Evolutionary conservation across 2,888 invertebrate genomes (phyloP), one percentile per base, ranked within the genome.

Genomic region (Axea sp.): DNA sequence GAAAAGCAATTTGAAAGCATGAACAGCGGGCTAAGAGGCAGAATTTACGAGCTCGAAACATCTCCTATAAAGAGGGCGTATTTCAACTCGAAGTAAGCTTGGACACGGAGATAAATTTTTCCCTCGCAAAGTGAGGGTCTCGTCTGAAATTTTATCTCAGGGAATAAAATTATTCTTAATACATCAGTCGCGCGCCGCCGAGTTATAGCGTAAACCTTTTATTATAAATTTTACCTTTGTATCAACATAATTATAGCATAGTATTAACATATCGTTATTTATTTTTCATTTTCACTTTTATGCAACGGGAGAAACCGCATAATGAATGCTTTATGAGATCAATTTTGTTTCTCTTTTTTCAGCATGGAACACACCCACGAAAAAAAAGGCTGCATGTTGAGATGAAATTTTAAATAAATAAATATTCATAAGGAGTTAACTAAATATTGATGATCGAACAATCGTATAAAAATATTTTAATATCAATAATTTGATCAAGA

Each of bases 91-190:
- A 51, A 72, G 71, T 72, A 57, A 72, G 72, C 73, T 65, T 53
- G 73, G 73, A 73, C 67, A 62, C 55, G 60, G 49, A 65, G 62
- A 73, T 73, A 73, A 73, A 73, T 73, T 73, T 73, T 67, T 67
- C 60, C 19, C 55, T 62, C 33, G 73, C 73, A 73, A 73, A 73
- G 67, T 68, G 73, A 62, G 62, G 55, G 73, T 60, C 72, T 65
- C 65, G 72, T 73, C 72, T 64, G 37, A 68, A 73, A 68, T 62
- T 73, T 67, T 73, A 68, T 73, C 67, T 55, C 62, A 37, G 51
- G 53, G 57, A 68, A 62, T 73, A 73, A 68, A 73, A 73, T 68
- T 73, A 73, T 73, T 73, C 73, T 67, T 73, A 65, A 73, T 73
- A 60, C 65, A 65, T 73, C 65, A 65, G 64, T 49, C 28, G 51